phyloP scores from a whole-genome alignment of 1,140 invertebrate species.

The Leptopilina boulardi region DNA sequence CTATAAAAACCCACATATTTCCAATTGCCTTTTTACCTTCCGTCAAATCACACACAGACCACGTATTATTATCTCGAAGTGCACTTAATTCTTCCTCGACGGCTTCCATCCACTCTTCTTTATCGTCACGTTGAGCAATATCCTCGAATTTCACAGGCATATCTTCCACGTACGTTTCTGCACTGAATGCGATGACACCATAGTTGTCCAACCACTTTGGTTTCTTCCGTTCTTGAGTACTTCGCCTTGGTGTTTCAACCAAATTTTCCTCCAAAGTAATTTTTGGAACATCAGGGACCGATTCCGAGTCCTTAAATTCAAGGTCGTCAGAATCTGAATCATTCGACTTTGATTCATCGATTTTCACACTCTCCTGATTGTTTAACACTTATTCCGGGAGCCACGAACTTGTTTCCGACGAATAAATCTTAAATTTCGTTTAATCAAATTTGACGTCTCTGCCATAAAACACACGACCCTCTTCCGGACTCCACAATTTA shows the following conservation, averaged over 20 bases:
- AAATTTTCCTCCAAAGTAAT: neutral
- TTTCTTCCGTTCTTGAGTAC: slow-evolving; percentile 55
- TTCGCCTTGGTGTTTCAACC: slow-evolving; percentile 36
- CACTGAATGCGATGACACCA: neutral
- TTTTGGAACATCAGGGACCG: too few species aligned
- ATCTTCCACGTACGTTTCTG: neutral
- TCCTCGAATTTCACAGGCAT: slow-evolving; percentile 3
- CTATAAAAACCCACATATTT: slow-evolving; percentile 67
- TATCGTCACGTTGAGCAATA: neutral
- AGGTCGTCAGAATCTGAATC: too few species aligned
- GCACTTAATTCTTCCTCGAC: slow-evolving; percentile 59
- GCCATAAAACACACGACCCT: slow-evolving; percentile 49
- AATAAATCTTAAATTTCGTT: slow-evolving; percentile 37
- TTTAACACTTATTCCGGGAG: neutral
- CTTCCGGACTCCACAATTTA: slow-evolving; percentile 51
- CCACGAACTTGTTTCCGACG: slow-evolving; percentile 23
- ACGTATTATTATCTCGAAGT: slow-evolving; percentile 65
- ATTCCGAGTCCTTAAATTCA: too few species aligned
- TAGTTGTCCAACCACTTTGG: slow-evolving; percentile 65
- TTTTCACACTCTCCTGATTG: neutral
- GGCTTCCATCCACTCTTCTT: slow-evolving; percentile 37
- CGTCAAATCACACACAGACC: slow-evolving; percentile 62
- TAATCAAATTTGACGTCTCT: slow-evolving; percentile 53
- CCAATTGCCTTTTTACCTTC: slow-evolving; percentile 55
- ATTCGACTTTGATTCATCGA: neutral